phyloP scores from a whole-genome alignment of 2,888 invertebrate species.

The Eumerus sabulonum region DNA sequence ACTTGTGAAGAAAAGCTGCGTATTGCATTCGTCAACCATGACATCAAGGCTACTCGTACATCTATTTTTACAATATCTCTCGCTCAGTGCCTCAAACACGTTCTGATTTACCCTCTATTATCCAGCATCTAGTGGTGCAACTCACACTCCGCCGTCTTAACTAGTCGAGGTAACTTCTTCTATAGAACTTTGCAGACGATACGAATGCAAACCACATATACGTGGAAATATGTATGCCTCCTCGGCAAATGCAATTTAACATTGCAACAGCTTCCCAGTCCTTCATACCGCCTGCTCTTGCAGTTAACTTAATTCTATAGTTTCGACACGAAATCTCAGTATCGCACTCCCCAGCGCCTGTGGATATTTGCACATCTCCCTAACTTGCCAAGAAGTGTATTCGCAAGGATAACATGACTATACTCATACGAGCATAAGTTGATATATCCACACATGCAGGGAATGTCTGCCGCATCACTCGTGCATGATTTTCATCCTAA shows the following conservation, averaged over 20 bases:
- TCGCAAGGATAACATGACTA: background rate
- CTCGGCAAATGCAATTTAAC: constrained; percentile 28
- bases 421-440: background rate
- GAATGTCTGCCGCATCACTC: background rate
- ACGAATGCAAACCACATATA: no score
- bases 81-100: no score
- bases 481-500: constrained; percentile 46
- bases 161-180: constrained; percentile 13
- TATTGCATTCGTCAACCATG: no score
- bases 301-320: constrained; percentile 22
- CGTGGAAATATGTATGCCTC: background rate
- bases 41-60: no score
- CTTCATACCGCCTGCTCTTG: constrained; percentile 21
- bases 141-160: background rate
- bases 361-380: no score
- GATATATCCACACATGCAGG: background rate
- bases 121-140: no score
- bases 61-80: no score
- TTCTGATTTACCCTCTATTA: no score
- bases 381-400: no score
- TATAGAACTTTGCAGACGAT: background rate
- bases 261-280: constrained; percentile 6
- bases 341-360: background rate
- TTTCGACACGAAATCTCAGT: constrained; percentile 5
- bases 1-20: no score